Base-by-base conservation (phyloP, 2,113 vertebrate genomes). In the Rutilus rutilus region DNA sequence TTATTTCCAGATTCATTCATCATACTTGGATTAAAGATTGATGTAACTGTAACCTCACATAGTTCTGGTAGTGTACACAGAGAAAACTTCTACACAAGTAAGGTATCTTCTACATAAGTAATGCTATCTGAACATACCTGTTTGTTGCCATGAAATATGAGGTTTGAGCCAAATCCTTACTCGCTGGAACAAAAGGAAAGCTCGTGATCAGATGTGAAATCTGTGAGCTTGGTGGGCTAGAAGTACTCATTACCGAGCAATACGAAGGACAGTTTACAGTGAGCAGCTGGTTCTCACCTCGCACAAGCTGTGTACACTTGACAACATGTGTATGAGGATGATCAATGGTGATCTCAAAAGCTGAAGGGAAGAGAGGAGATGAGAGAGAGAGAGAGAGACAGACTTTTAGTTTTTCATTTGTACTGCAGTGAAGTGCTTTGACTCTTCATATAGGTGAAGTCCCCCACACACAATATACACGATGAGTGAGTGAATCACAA, bases 71-170 rank as follows among this genome's bases (percentile, higher is more conserved):
- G 60, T 64, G 25, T 64, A 64, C 60, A 64, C 25, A 64, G 19
- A 57, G 54, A 57, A 57, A 57, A 57, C 54, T 23, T 57, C 54
- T 57, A 57, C 54, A 57, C 19, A 57, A 57, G 19, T 57, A 57
- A 57, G 7, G 54, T 57, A 57, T 62, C 23, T 42, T 42, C 42
- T 42, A 42, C 42, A 42, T 9, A 42, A 42, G 42, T 42, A 42
- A 42, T 42, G 42, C 42, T 42, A 10, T 42, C 42, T 42, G 42
- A 42, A 42, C 90, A 85, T 94, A 99, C 98, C 98, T 99, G 97
- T 99, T 99, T 69, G 98, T 99, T 87, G 98, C 98, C 98, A 99
- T 99, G 91, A 99, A 99, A 90, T 99, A 99, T 78, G 98, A 99
- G 0, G 98, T 99, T 89, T 99, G 98, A 17, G 98, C 98, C 93